phyloP scores from a whole-genome alignment of 2,797 vertebrate genomes.

The Anguilla marmorata region DNA sequence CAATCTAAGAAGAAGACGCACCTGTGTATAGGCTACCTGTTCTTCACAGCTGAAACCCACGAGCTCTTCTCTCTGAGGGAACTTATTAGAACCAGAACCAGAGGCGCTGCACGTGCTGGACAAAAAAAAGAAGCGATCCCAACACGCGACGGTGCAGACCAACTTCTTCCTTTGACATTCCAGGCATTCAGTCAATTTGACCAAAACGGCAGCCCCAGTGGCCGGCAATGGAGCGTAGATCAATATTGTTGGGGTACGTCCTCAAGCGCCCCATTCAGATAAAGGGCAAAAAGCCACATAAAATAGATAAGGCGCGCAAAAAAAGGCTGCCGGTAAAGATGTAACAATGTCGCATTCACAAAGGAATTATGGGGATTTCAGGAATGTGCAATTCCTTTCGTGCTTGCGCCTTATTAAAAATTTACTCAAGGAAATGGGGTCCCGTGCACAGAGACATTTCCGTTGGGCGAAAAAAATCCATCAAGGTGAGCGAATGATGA shows the following conservation, averaged over 20 bases:
- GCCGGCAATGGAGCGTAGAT: background rate
- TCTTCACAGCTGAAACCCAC: background rate
- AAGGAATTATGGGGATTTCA: constrained; percentile 62
- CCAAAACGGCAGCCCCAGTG: constrained; percentile 40
- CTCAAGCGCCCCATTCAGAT: constrained; percentile 57
- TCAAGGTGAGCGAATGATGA: background rate
- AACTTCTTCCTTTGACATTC: constrained; percentile 50
- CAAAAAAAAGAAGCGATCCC: background rate
- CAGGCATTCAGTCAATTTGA: constrained; percentile 45
- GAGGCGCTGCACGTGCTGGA: background rate
- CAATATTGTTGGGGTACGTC: background rate
- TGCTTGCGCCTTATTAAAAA: constrained; percentile 70
- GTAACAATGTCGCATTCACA: constrained; percentile 46
- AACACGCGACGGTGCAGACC: background rate
- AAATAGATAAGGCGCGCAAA: constrained; percentile 58
- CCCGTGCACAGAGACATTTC: constrained; percentile 37
- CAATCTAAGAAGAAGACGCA: too few relatives aligned
- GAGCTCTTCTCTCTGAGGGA: background rate
- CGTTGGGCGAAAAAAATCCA: constrained; percentile 5
- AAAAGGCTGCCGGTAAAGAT: constrained; percentile 48
- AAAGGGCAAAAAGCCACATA: constrained; percentile 4
- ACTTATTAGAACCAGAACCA: background rate
- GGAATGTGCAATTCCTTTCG: constrained; percentile 59
- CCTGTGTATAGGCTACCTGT: background rate
- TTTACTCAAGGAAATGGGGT: constrained; percentile 65